Base-by-base conservation (phyloP, 92 coral and sea anemone genomes). In the Bergia sp. region DNA sequence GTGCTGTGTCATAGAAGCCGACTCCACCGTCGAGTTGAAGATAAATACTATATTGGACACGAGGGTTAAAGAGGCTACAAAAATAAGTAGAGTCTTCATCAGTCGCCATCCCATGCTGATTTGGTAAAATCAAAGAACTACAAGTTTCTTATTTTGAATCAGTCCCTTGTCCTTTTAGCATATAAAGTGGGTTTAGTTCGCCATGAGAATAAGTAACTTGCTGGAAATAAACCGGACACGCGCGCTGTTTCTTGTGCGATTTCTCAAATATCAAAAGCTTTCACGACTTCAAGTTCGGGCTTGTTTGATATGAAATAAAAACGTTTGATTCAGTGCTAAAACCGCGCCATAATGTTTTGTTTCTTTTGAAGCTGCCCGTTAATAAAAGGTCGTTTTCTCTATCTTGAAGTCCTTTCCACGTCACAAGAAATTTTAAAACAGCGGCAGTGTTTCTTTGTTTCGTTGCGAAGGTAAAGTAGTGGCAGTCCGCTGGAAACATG, bases 1-100 rank as follows among this genome's bases (percentile, higher is more conserved):
- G 40, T 23, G 82, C 16, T 23, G 8, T 50, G 38, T 50, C 65
- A 47, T 41, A 45, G 41, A 40, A 6, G 36, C 3, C 38, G 40
- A 73, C 15, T 73, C 77, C 9, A 9, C 77, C 1, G 77, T 36
- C 39, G 65, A 79, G 39, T 79, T 53, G 66, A 79, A 47, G 8
- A 79, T 47, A 79, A 79, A 79, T 20, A 79, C 42, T 5, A 79
- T n/a, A 20, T 79, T 53, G 82, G 82, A 43, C 39, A 79, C 21
- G 10, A 79, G 43, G 57, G 82, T 79, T 7, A 79, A 21, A 41
- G 61, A 79, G 29, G 43, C 66, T 45, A 49, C 82, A 16, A 53
- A 3, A 10, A 79, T 6, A 1, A 79, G 82, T 36, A 79, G 40
- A 21, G 20, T 45, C 2, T 47, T 79, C 41, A 36, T 79, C 57